Conservation (phyloP, 92 coral and sea anemone species). For the Isaurus tuberculatus region DNA sequence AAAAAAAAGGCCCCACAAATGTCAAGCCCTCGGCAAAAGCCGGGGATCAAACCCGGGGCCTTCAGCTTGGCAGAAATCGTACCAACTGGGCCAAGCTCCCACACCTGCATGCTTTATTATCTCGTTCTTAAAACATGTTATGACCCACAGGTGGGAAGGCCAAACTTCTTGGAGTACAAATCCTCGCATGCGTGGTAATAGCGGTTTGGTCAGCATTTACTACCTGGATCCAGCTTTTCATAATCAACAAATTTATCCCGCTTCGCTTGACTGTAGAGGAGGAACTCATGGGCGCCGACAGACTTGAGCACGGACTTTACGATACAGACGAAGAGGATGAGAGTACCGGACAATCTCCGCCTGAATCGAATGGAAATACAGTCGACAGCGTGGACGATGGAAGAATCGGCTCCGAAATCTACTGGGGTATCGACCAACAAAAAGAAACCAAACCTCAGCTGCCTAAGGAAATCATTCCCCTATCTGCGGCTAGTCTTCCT, state of each 20-base stretch:
- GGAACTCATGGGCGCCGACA: slow-evolving; percentile 61
- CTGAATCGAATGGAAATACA: slow-evolving; percentile 21
- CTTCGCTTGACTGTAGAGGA: slow-evolving; percentile 52
- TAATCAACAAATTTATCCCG: slow-evolving; percentile 47
- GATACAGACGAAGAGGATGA: slow-evolving; percentile 48
- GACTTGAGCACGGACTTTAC: slow-evolving; percentile 62
- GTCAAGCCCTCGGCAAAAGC: no score
- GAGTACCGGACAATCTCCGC: slow-evolving; percentile 22
- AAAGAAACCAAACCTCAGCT: slow-evolving; percentile 7
- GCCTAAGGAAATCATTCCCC: not conserved
- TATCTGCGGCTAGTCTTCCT: not conserved
- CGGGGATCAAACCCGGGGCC: no score
- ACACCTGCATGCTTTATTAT: no score
- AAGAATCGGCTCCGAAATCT: not conserved
- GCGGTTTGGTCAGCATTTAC: slow-evolving; percentile 49
- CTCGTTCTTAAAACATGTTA: no score
- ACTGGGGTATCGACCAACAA: not conserved
- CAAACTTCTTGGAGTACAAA: slow-evolving; percentile 58
- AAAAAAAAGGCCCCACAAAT: no score
- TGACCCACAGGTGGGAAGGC: slow-evolving; percentile 42
- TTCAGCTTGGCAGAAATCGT: no score
- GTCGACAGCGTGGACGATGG: slow-evolving; percentile 34
- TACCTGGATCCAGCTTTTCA: slow-evolving; percentile 60
- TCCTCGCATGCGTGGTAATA: slow-evolving; percentile 52
- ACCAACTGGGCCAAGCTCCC: no score